Base-by-base conservation (phyloP, 2,113 vertebrate species). In the Prinia subflava region DNA sequence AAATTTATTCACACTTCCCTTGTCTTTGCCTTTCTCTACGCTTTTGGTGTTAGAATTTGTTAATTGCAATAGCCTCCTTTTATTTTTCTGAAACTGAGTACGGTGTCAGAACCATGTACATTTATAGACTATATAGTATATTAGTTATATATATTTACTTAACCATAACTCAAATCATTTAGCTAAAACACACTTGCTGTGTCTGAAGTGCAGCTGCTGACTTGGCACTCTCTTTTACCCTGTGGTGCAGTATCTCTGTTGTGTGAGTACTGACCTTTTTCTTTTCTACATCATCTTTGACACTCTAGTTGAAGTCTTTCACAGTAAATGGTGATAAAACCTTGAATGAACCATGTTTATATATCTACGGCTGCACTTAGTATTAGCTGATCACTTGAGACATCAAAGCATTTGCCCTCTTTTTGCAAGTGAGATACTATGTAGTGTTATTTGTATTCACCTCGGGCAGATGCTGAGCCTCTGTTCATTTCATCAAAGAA, bases 401-500 rank as follows among this genome's bases (percentile, higher is more conserved):
- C 39, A 89, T 80, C 75, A 81, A 68, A 91, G 74, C 28, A 50
- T 85, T 95, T 93, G 13, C 47, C 86, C 39, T 37, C 2, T 86
- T 83, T 92, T 53, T 56, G 24, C 68, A 91, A 94, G 83, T 37
- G 65, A 95, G 53, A 80, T 83, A 37, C 60, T 86, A n/a, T 15
- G 13, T 39, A 30, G 42, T 81, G 76, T 97, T 92, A 97, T 98
- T 98, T 97, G 92, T 97, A 98, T 98, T 98, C 97, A 97, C 94
- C 88, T 96, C 22, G 7, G 96, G 95, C 94, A 97, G 95, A 96
- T n/a, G n/a, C 80, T 85, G 79, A 97, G 92, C 88, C 94, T 97
- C 96, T 97, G 95, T 93, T 98, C 96, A 96, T 98, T 98, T 98
- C 95, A 98, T 97, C 96, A 98, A 97, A 98, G 95, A 94, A 97